These are phyloP conservation scores for Nymphalis polychloros DNA, from an alignment of 2,888 invertebrate genomes.

Conservation along the genomic window DNA sequence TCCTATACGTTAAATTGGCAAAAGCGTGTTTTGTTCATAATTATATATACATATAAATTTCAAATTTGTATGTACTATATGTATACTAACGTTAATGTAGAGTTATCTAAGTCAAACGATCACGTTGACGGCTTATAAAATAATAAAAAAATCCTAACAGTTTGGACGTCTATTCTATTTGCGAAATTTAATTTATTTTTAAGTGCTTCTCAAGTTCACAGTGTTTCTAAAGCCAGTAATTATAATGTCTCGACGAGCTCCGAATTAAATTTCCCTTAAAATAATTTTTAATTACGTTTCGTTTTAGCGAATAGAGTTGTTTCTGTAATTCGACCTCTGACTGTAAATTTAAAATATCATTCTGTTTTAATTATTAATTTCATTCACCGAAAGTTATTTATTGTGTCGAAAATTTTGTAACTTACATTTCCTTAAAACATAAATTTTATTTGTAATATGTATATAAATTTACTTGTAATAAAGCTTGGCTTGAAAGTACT, in stretches of 20 bases:
- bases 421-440: background rate
- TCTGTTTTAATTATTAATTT: background rate
- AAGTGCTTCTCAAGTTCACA: slow-evolving; percentile 20
- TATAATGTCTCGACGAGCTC: slow-evolving; percentile 17
- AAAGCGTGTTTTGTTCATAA: no score
- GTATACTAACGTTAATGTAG: no score
- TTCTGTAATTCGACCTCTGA: slow-evolving; percentile 7
- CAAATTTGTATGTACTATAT: no score
- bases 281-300: slow-evolving; percentile 12
- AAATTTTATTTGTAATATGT: no score
- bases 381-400: background rate
- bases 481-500: no score
- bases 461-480: no score
- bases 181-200: slow-evolving; percentile 20
- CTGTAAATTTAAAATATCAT: background rate
- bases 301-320: slow-evolving; percentile 7
- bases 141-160: background rate
- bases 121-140: no score
- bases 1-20: no score
- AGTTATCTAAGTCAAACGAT: no score
- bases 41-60: no score
- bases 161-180: slow-evolving; percentile 17
- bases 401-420: background rate
- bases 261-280: slow-evolving; percentile 1
- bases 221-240: slow-evolving; percentile 19